Conservation (phyloP, 1,140 invertebrate genomes). For the Drosophila nigromelanica region DNA sequence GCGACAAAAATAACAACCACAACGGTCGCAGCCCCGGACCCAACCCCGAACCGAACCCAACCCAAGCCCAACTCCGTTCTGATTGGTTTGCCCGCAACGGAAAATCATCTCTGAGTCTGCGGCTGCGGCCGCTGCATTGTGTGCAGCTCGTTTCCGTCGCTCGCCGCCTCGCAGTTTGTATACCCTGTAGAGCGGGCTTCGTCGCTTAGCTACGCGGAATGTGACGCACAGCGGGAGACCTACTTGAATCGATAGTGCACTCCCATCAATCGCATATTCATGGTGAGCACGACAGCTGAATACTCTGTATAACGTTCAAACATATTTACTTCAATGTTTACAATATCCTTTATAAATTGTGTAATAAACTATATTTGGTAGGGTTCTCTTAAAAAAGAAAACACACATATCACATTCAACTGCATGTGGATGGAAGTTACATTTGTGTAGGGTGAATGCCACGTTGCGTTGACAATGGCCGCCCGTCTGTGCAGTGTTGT, state of each 20-base stretch:
- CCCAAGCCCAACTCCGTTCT: slow-evolving; percentile 25
- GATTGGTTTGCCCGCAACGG: slow-evolving; percentile 41
- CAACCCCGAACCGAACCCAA: slow-evolving; percentile 12
- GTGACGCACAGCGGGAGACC: no score
- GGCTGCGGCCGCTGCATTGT: slow-evolving; percentile 53
- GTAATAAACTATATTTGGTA: no score
- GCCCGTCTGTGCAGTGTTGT: slow-evolving; percentile 18
- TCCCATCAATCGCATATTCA: no score
- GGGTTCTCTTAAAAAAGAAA: no score
- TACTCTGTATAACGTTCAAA: no score
- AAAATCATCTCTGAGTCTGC: slow-evolving; percentile 52
- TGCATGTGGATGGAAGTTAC: background rate
- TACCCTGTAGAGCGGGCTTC: slow-evolving; percentile 22
- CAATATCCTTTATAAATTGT: no score
- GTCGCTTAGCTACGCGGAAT: background rate
- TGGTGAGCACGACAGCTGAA: no score
- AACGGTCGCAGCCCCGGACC: slow-evolving; percentile 7
- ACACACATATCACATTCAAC: no score
- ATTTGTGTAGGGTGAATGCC: background rate
- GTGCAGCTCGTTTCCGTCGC: slow-evolving; percentile 71
- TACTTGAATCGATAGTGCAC: no score
- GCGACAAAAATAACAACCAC: slow-evolving; percentile 55
- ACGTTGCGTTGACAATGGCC: background rate
- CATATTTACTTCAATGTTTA: no score
- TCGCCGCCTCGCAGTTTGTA: slow-evolving; percentile 34